phyloP scores from a whole-genome alignment of 2,888 invertebrate genomes.

The Xiphydria camelus region DNA sequence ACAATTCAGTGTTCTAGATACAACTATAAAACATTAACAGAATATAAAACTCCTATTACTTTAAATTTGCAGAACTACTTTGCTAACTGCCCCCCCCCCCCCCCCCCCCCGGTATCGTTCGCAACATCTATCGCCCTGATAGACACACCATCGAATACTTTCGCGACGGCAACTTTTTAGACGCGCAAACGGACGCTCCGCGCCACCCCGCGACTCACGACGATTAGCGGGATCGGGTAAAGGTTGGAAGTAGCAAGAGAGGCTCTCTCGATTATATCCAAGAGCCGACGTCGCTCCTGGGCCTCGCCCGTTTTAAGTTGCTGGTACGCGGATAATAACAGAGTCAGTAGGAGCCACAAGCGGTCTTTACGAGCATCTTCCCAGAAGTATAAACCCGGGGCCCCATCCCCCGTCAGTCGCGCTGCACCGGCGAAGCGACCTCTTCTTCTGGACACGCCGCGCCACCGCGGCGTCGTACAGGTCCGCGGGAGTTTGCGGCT shows the following conservation, averaged over 20 bases:
- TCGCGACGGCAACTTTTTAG: no score
- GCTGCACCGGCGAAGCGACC: not conserved
- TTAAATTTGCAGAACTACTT: no score
- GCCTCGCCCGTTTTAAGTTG: slow-evolving; percentile 42
- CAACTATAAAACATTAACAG: no score
- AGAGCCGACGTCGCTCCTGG: slow-evolving; percentile 37
- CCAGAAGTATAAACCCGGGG: slow-evolving; percentile 54
- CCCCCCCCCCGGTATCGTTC: no score
- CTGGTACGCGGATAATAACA: slow-evolving; percentile 50
- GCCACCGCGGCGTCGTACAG: slow-evolving; percentile 17
- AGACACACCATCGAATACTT: no score
- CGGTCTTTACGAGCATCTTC: slow-evolving; percentile 56
- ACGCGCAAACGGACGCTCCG: no score
- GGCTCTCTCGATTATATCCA: slow-evolving; percentile 47
- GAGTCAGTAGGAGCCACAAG: slow-evolving; percentile 48
- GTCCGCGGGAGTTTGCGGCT: slow-evolving; percentile 31
- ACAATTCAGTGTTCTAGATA: no score
- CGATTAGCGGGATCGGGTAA: slow-evolving; percentile 44
- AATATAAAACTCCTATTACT: no score
- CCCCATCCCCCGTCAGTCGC: no score
- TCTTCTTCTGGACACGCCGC: not conserved
- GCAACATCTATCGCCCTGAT: no score
- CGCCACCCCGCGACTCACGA: no score
- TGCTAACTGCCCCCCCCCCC: no score
- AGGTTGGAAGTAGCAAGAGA: slow-evolving; percentile 29